phyloP scores from a whole-genome alignment of 1,140 invertebrate species.

The Drosophila bipectinata region DNA sequence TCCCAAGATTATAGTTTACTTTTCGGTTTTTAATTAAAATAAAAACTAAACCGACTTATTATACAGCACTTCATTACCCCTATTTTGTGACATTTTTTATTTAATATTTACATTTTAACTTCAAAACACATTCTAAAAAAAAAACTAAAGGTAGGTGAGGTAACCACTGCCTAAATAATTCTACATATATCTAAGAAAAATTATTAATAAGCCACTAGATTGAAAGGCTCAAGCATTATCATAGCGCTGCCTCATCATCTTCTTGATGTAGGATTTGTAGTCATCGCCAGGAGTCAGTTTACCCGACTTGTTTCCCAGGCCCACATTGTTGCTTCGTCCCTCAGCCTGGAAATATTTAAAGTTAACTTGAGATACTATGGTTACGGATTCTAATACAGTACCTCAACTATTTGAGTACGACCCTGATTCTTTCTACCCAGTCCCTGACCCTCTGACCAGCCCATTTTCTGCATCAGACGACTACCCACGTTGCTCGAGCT shows the following conservation, averaged over 20 bases:
- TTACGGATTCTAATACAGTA: constrained; percentile 65
- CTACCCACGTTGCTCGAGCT: constrained; percentile 95
- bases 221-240: constrained; percentile 85
- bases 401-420: constrained; percentile 95
- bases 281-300: constrained; percentile 90
- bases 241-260: constrained; percentile 93
- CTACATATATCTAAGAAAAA: constrained; percentile 13
- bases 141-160: constrained; percentile 11
- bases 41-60: too few species aligned
- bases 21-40: too few species aligned
- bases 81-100: constrained; percentile 8
- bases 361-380: neutral
- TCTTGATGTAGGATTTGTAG: constrained; percentile 95
- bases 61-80: neutral
- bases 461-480: constrained; percentile 98
- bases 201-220: neutral
- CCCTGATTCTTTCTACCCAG: constrained; percentile 97
- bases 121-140: constrained; percentile 30
- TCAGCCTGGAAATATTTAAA: constrained; percentile 59
- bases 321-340: constrained; percentile 87
- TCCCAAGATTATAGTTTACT: too few species aligned
- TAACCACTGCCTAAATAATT: constrained; percentile 17
- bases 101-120: constrained; percentile 47
- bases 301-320: constrained; percentile 88
- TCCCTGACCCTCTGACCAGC: constrained; percentile 98